These are phyloP conservation scores for Beaufortia kweichowensis DNA, from an alignment of 2,113 vertebrate genomes.

Conservation along the genomic window DNA sequence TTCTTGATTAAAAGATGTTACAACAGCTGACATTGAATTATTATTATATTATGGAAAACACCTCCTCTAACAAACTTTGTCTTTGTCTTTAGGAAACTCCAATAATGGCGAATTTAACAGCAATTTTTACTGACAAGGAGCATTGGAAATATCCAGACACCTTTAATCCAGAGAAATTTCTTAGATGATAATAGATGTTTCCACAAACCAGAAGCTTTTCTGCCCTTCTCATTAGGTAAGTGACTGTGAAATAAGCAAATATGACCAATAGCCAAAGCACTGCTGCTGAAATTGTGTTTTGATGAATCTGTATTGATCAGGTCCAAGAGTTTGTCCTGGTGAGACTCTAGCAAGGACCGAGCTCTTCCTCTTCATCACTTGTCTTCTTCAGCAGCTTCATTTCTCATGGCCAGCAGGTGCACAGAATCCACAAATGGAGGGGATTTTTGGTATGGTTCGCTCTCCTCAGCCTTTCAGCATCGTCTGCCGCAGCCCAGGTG, in stretches of 20 bases:
- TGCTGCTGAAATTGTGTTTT: not conserved
- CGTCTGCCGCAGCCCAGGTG: constrained; percentile 29
- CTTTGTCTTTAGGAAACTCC: not conserved
- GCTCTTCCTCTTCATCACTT: constrained; percentile 74
- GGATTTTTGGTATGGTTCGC: constrained; percentile 15
- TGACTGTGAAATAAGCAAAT: too few species aligned
- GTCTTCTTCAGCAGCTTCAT: constrained; percentile 71
- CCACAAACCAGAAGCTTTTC: constrained; percentile 30
- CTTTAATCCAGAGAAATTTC: constrained; percentile 76
- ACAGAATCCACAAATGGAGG: not conserved
- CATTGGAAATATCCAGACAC: constrained; percentile 72
- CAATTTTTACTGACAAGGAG: constrained; percentile 63
- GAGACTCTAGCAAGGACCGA: constrained; percentile 69
- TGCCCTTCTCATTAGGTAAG: constrained; percentile 49
- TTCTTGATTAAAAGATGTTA: not conserved
- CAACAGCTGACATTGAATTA: not conserved
- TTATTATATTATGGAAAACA: too few species aligned
- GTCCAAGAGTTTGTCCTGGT: constrained; percentile 69
- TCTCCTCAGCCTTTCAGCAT: constrained; percentile 33
- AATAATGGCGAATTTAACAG: constrained; percentile 67
- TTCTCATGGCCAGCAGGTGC: constrained; percentile 54
- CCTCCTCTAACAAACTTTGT: not conserved
- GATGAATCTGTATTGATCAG: constrained; percentile 51
- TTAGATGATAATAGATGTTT: constrained; percentile 56
- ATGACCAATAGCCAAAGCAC: not conserved